phyloP scores from a whole-genome alignment of 2,113 vertebrate genomes.

The Nematolebias whitei region DNA sequence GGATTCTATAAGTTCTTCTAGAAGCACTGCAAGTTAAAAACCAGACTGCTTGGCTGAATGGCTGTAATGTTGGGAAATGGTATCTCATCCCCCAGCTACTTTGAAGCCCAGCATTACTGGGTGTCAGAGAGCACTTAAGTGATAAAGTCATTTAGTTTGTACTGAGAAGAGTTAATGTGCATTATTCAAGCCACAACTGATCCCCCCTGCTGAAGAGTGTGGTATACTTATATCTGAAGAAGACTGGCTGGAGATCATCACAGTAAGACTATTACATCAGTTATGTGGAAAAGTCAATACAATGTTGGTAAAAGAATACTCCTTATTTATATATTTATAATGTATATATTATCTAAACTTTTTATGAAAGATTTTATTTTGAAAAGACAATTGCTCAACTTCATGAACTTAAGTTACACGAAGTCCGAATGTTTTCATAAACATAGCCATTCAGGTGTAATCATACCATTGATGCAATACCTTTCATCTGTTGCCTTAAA shows the following conservation, averaged over 20 bases:
- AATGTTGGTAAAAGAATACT: no score
- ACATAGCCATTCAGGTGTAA: background rate
- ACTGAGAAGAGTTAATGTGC: conserved; percentile 39
- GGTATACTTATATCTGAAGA: conserved; percentile 18
- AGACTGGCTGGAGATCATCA: conserved; percentile 5
- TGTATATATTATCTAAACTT: conserved; percentile 6
- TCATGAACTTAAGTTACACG: conserved; percentile 19
- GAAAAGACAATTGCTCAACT: conserved; percentile 15
- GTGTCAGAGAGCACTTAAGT: conserved; percentile 64
- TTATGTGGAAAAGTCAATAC: background rate
- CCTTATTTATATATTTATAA: no score
- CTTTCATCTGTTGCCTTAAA: background rate
- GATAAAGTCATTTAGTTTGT: conserved; percentile 50
- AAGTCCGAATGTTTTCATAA: conserved; percentile 3
- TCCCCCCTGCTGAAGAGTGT: conserved; percentile 6
- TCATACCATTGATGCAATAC: conserved; percentile 23
- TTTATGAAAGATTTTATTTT: conserved; percentile 25
- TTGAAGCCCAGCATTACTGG: conserved; percentile 39
- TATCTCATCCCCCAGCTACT: conserved; percentile 33
- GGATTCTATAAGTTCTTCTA: conserved; percentile 47
- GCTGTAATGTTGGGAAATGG: conserved; percentile 46
- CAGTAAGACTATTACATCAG: conserved; percentile 11
- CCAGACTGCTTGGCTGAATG: conserved; percentile 17
- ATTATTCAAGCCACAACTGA: conserved; percentile 44
- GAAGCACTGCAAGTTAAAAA: conserved; percentile 24